These are phyloP conservation scores for Taxidea taxus DNA, from an alignment of 2,113 vertebrate species.

Conservation along the genomic window DNA sequence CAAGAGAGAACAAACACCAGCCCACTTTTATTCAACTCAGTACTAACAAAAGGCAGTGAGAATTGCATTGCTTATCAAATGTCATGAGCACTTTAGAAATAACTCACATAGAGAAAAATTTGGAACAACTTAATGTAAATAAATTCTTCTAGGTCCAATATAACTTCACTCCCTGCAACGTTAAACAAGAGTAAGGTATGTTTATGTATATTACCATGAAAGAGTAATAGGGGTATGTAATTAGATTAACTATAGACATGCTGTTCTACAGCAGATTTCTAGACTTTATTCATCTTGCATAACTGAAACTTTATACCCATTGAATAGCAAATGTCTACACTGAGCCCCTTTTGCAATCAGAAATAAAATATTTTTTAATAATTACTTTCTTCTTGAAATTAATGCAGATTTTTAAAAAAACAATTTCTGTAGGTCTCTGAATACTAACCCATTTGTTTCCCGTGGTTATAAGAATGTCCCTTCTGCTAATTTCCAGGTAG, in stretches of 20 bases:
- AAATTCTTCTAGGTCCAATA: neutral
- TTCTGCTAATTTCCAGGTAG: neutral
- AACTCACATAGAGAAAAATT: neutral
- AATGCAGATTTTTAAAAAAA: neutral
- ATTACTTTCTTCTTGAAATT: neutral
- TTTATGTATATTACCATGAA: neutral
- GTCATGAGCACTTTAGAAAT: neutral
- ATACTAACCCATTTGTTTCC: neutral
- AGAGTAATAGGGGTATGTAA: neutral
- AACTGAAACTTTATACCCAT: neutral
- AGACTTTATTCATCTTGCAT: neutral
- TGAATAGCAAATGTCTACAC: neutral
- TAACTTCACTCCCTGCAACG: neutral
- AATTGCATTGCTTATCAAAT: slow-evolving; percentile 40
- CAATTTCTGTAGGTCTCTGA: neutral
- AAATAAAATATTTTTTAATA: neutral
- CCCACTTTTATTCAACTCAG: neutral
- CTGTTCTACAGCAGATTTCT: neutral
- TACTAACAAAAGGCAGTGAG: neutral
- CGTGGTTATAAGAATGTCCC: neutral
- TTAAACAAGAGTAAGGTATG: neutral
- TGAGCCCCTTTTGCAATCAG: neutral
- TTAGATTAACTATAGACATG: neutral
- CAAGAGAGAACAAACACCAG: neutral
- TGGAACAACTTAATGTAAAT: neutral